A percentile compares a stretch with the other conserved stretches of the same genome.
phyloP scores from a whole-genome alignment of 2,888 invertebrate species.

The Ophion slaviceki region DNA sequence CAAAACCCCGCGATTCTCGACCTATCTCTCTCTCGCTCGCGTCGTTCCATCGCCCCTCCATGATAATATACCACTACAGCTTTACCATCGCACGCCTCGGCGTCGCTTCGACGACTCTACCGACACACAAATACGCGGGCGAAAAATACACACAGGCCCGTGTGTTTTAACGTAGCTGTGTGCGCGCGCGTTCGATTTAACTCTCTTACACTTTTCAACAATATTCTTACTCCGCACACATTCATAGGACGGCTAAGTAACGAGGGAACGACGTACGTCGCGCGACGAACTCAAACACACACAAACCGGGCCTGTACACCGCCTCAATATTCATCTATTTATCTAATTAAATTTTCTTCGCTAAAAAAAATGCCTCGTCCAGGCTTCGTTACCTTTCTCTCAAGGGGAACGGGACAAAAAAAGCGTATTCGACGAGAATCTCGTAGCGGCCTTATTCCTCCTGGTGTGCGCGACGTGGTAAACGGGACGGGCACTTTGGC shows the following conservation, averaged over 20 bases:
- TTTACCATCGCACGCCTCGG: constrained; percentile 44
- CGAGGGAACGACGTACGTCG: constrained; percentile 40
- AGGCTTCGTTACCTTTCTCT: constrained; percentile 56
- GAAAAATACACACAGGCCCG: constrained; percentile 47
- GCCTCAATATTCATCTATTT: constrained; percentile 7
- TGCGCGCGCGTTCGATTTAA: constrained; percentile 60
- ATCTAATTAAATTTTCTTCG: constrained; percentile 21
- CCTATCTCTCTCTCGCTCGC: constrained; percentile 47
- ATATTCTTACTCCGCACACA: constrained; percentile 30
- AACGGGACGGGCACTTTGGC: constrained; percentile 13
- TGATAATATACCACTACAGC: constrained; percentile 61
- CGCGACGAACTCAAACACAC: constrained; percentile 18
- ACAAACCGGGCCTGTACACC: constrained; percentile 25
- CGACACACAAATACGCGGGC: not conserved
- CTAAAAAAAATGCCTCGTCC: constrained; percentile 1
- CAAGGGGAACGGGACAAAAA: constrained; percentile 24
- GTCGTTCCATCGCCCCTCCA: constrained; percentile 58
- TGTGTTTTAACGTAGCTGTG: constrained; percentile 49
- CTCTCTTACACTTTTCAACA: constrained; percentile 31
- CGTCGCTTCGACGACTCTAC: constrained; percentile 66
- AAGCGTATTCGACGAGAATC: not conserved
- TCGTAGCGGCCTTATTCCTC: constrained; percentile 29
- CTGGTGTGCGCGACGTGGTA: constrained; percentile 25
- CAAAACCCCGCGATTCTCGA: not conserved
- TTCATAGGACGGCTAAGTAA: constrained; percentile 59